Conservation (phyloP, 1,140 invertebrate genomes). For the Alviniconcha marisindica region DNA sequence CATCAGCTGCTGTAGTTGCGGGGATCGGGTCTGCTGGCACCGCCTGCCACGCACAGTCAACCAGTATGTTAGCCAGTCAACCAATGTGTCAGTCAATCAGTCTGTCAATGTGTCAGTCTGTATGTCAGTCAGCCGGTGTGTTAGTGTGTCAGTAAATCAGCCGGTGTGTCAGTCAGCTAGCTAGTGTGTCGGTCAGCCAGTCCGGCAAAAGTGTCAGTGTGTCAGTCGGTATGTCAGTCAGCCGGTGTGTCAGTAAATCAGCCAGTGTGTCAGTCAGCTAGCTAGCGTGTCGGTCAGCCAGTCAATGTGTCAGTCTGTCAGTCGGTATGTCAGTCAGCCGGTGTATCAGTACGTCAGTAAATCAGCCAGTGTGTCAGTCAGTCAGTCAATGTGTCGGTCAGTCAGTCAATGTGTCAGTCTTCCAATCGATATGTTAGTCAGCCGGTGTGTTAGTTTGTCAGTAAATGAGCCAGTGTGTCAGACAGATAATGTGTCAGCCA, state of each 20-base stretch:
- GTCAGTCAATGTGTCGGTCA: no score
- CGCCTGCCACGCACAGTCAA: background rate
- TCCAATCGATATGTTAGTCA: background rate
- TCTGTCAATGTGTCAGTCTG: no score
- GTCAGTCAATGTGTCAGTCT: background rate
- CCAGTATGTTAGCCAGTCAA: background rate
- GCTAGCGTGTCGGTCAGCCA: background rate
- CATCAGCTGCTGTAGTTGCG: constrained; percentile 12
- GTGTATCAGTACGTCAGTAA: background rate
- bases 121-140: background rate
- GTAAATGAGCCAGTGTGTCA: background rate
- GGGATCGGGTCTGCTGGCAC: background rate
- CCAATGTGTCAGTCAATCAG: background rate
- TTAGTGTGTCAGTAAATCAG: background rate
- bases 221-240: background rate
- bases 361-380: background rate
- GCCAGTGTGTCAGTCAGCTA: background rate
- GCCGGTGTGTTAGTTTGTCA: background rate
- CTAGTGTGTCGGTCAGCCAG: background rate
- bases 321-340: background rate
- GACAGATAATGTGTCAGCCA: background rate
- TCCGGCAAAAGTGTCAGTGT: no score
- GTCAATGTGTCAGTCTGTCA: background rate
- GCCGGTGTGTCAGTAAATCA: background rate
- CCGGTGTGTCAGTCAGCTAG: background rate